Percentiles rank a stretch among this genome's conserved stretches.
These are phyloP conservation scores for Mesocentrotus franciscanus DNA, from an alignment of 53 echinoderm and acorn worm genomes.

Conservation along the genomic window DNA sequence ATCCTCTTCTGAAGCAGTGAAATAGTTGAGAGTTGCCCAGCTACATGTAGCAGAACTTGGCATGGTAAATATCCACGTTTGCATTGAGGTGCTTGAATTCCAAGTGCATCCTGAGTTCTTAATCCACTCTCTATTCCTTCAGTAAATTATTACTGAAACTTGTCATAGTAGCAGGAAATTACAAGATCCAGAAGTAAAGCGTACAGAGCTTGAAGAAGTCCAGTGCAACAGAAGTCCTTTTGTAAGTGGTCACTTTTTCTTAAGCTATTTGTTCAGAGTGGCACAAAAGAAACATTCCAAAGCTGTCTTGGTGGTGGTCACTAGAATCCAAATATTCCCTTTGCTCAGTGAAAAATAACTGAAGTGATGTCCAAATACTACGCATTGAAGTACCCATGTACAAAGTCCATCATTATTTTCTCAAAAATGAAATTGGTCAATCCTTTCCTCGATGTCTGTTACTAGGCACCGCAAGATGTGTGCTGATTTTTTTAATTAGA, in stretches of 20 bases:
- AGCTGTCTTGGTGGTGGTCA: not conserved
- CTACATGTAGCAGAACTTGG: no score
- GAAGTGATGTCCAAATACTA: conserved; percentile 41
- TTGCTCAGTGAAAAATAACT: not conserved
- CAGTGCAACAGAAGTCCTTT: not conserved
- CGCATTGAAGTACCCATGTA: not conserved
- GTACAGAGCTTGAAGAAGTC: not conserved
- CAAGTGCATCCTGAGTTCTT: not conserved
- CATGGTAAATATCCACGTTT: not conserved
- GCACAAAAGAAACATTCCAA: conserved; percentile 18
- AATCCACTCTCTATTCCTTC: not conserved
- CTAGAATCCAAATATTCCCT: not conserved
- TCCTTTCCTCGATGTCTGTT: not conserved
- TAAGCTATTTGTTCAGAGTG: not conserved
- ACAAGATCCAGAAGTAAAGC: not conserved
- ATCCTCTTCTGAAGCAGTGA: not conserved
- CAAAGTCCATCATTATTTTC: conserved; percentile 15
- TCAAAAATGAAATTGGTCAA: not conserved
- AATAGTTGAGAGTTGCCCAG: not conserved
- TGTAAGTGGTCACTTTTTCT: conserved; percentile 9
- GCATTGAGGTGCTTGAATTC: not conserved
- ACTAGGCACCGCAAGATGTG: not conserved
- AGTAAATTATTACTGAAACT: not conserved
- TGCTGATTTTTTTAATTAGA: not conserved
- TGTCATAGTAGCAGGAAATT: not conserved